Base-by-base conservation (phyloP, 2,888 invertebrate genomes). In the Ormyrus thymus region DNA sequence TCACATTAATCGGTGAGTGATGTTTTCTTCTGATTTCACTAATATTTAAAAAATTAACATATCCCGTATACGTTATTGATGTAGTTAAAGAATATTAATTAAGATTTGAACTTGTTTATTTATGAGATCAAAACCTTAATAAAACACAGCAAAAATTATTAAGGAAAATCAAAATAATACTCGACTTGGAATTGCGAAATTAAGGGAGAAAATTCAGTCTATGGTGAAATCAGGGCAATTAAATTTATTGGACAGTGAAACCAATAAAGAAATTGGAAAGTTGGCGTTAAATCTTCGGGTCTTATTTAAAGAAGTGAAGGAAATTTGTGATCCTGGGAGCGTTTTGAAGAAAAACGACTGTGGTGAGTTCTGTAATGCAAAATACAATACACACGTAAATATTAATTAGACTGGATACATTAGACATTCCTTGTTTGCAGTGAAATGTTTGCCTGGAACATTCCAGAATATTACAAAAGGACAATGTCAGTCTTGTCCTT, bases 391-490 rank as follows among this genome's bases (percentile, higher is more conserved):
- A 11, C 29, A 6, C 8, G n/a, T 68, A 59, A 45, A 53, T 11
- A 58, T 65, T 13, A 69, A 29, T 2, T 29, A 29, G 29, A 29
- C 29, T 29, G 29, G 1, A 29, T 29, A 29, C n/a, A n/a, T n/a
- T 4, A 29, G 29, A 29, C 0, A 4, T 29, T 29, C 29, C 46
- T 48, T 81, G 86, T 87, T 9, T 85, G 29, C 29, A 93, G 94
- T 94, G 7, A 92, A 92, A 86, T 94, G 94, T 85, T 93, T 94
- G 3, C 88, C 91, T 81, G 94, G 94, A 11, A 93, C 94, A 0
- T 93, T 92, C 86, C 93, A 92, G 86, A 92, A 93, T 86, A 88
- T 89, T 4, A 90, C 91, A 0, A 88, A 86, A 6, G 90, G 91
- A 81, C 87, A 87, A n/a, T 94, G 94, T 83, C 91, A 92, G 79